Base-by-base conservation (phyloP, 2,797 vertebrate genomes). In the Melanotaenia nigrans region DNA sequence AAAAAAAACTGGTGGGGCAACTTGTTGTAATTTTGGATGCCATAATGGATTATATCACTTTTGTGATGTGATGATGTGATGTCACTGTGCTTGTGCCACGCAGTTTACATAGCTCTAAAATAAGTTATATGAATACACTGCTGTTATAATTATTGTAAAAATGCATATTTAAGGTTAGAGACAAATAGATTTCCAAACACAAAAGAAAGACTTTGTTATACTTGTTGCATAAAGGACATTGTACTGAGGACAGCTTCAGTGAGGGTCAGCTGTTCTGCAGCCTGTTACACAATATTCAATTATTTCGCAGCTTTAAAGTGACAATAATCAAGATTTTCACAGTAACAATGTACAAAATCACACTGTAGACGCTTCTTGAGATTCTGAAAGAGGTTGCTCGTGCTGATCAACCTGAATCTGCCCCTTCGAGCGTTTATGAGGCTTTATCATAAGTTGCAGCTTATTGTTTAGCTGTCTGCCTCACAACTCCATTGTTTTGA, bases 301-400 rank as follows among this genome's bases (percentile, higher is more conserved):
- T 67, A 14, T 54, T 28, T 57, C 14, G 20, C 16, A 42, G 8
- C 35, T 25, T 68, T 61, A 63, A 40, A 62, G 38, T 16, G 18
- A 60, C 51, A 36, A 25, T 33, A 42, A 68, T 65, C 40, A 32
- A 69, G 68, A 42, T 58, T 61, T 65, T 68, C 1, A 24, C 65
- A 47, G 2, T 24, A 49, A 35, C 51, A 61, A 36, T 61, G 38
- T 42, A 40, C 62, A n/a, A 68, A 54, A 63, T 20, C 18, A 25
- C 22, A 47, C 11, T 25, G 45, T 68, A 32, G 40, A 40, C 47
- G 51, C 40, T 64, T 16, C 22, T 38, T 24, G 2, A 53, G 53
- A 56, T 8, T 49, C 1, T 54, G 30, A 51, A 56, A 47, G 24
- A 22, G 24, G 22, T 42, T 30, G 1, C 38, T 35, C 4, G 1